phyloP scores from a whole-genome alignment of 1,140 invertebrate species.

The Drosophila nasuta region DNA sequence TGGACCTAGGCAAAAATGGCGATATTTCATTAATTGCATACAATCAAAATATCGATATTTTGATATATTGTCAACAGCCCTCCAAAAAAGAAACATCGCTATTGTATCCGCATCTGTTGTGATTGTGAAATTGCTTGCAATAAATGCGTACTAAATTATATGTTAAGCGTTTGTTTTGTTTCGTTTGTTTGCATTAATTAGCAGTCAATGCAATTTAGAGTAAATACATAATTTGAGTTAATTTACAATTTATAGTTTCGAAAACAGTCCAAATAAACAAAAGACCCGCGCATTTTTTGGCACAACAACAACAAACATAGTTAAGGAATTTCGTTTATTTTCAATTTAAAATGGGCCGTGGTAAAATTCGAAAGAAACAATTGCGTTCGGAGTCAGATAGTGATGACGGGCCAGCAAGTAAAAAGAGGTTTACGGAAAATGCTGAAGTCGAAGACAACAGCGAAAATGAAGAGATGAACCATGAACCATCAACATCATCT shows the following conservation, averaged over 20 bases:
- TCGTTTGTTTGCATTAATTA: background rate
- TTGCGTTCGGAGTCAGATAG: constrained; percentile 8
- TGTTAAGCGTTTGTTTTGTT: background rate
- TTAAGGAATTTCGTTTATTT: background rate
- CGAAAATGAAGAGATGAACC: background rate
- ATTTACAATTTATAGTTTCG: background rate
- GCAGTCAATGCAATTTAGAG: background rate
- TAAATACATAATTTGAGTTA: background rate
- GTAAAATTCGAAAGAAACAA: constrained; percentile 21
- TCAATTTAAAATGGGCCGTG: constrained; percentile 19
- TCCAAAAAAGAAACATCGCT: too few relatives aligned
- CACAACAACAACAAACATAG: background rate
- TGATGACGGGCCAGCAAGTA: background rate
- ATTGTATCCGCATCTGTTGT: background rate
- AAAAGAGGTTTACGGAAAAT: constrained; percentile 9
- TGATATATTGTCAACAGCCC: too few relatives aligned
- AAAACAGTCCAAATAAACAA: constrained; percentile 7
- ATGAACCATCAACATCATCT: constrained; percentile 15
- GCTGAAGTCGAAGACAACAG: background rate
- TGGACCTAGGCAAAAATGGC: too few relatives aligned
- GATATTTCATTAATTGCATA: too few relatives aligned
- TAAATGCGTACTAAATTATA: background rate
- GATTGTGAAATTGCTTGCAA: background rate
- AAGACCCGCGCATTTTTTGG: constrained; percentile 33
- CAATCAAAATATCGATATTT: too few relatives aligned